Evolutionary conservation across 2,888 invertebrate genomes (phyloP).

Genomic region (Pandemis corylana): DNA sequence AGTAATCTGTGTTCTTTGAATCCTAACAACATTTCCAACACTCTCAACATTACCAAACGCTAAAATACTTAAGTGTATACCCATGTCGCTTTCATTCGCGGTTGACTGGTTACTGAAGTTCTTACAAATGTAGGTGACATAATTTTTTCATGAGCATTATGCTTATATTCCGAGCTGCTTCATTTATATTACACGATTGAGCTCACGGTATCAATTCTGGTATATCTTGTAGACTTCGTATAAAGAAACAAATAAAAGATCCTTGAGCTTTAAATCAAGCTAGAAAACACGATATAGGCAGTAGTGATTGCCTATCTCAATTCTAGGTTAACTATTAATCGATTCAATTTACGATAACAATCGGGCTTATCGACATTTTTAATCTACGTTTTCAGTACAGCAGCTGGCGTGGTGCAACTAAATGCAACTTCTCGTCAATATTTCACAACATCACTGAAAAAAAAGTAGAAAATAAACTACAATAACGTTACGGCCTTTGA

Average conservation of each 20-base stretch:
- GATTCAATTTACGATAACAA: constrained; percentile 34
- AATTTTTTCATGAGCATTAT: background rate
- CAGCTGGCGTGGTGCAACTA: background rate
- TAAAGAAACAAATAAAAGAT: background rate
- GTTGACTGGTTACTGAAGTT: constrained; percentile 26
- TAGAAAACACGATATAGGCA: background rate
- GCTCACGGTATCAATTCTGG: background rate
- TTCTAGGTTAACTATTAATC: constrained; percentile 16
- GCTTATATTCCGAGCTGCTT: background rate
- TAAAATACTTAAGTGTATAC: constrained; percentile 28
- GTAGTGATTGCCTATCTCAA: constrained; percentile 14
- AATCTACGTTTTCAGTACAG: constrained; percentile 22
- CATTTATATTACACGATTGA: background rate
- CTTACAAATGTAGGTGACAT: constrained; percentile 27
- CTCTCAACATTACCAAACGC: background rate
- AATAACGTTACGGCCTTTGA: background rate
- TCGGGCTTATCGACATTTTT: constrained; percentile 23
- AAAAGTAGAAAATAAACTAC: background rate
- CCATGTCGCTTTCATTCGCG: constrained; percentile 18
- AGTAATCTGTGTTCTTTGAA: background rate
- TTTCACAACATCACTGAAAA: background rate
- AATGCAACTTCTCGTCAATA: background rate
- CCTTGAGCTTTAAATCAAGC: background rate
- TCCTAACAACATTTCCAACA: background rate
- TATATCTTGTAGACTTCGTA: background rate